phyloP scores from a whole-genome alignment of 53 echinoderm and acorn worm species.

The Actinopyga echinites region DNA sequence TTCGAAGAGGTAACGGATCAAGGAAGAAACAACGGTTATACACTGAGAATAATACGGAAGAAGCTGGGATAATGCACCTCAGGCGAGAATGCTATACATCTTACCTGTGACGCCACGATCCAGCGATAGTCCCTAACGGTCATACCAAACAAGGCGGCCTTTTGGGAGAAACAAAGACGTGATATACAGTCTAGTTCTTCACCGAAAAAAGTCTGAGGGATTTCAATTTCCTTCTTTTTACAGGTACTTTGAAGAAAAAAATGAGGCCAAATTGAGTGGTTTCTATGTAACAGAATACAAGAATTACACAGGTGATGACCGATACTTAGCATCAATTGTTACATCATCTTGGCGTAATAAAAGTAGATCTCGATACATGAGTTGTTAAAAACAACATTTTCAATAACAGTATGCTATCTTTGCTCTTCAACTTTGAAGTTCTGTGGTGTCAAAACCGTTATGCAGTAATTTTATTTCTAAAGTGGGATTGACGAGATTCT shows the following conservation, averaged over 20 bases:
- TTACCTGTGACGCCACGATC: conserved; percentile 92
- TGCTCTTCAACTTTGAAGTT: too few relatives aligned
- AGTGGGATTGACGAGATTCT: too few relatives aligned
- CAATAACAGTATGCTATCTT: background rate
- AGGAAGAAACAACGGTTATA: background rate
- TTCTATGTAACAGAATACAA: too few relatives aligned
- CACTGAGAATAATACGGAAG: background rate
- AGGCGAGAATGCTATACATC: conserved; percentile 3
- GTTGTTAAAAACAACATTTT: too few relatives aligned
- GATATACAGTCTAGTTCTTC: background rate
- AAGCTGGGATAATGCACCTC: conserved; percentile 34
- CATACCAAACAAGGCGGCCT: conserved; percentile 95
- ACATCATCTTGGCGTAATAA: too few relatives aligned
- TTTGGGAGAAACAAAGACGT: conserved; percentile 5
- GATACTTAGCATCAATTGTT: too few relatives aligned
- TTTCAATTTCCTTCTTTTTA: background rate
- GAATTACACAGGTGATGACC: too few relatives aligned
- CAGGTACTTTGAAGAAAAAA: background rate
- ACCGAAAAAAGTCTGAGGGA: background rate
- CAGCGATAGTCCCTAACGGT: conserved; percentile 80
- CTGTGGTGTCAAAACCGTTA: too few relatives aligned
- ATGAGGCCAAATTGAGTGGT: conserved; percentile 25
- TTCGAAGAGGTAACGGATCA: background rate
- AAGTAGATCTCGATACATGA: too few relatives aligned
- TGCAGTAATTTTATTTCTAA: too few relatives aligned